Evolutionary conservation across 2,797 vertebrate species (phyloP).

Genomic region (Danio aesculapii): DNA sequence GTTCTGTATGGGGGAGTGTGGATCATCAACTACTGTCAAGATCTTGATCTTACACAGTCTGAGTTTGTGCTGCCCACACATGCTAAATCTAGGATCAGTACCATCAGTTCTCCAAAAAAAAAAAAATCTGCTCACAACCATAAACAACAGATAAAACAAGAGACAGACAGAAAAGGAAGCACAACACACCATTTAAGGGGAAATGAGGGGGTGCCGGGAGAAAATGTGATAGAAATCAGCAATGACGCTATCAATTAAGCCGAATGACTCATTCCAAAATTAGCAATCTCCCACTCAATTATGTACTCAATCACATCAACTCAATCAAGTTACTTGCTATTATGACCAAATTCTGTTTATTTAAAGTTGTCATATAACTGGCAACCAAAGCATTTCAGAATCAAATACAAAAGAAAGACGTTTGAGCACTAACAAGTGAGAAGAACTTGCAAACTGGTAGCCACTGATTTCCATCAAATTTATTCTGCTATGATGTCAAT

Average conservation of each 20-base stretch:
- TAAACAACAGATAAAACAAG: conserved; percentile 22
- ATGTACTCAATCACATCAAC: no score
- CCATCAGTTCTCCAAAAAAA: background rate
- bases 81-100: conserved; percentile 29
- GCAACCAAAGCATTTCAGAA: background rate
- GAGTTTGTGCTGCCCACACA: conserved; percentile 5
- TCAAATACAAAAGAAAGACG: no score
- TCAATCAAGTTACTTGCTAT: no score
- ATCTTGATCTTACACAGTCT: background rate
- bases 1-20: background rate
- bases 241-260: background rate
- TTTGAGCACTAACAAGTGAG: background rate
- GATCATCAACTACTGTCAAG: background rate
- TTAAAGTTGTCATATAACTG: background rate
- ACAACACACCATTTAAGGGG: conserved; percentile 4
- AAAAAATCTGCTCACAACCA: background rate
- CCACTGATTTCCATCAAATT: no score
- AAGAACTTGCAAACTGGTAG: no score
- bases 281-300: background rate
- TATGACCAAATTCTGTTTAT: background rate
- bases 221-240: conserved; percentile 19
- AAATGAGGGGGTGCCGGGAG: background rate
- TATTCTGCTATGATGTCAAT: no score
- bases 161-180: background rate
- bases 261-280: background rate